A percentile compares a stretch with the other conserved stretches of the same genome.
phyloP scores from a whole-genome alignment of 1,140 invertebrate genomes.

The Pseudomyrmex concolor region DNA sequence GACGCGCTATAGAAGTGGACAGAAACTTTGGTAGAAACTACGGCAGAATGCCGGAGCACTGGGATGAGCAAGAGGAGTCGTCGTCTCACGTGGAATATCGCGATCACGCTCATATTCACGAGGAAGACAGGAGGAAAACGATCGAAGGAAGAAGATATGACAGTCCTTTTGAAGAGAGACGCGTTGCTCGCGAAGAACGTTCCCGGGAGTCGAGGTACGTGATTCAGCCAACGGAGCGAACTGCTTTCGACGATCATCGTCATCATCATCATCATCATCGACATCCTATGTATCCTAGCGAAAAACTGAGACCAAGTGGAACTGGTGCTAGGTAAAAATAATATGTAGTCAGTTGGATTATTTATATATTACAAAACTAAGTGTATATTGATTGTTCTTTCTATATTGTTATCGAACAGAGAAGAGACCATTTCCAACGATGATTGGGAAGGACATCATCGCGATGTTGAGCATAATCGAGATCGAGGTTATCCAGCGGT shows the following conservation, averaged over 20 bases:
- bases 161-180: conserved; percentile 81
- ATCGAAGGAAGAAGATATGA: conserved; percentile 79
- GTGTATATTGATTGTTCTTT: background rate
- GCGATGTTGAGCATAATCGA: conserved; percentile 79
- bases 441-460: conserved; percentile 82
- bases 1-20: conserved; percentile 77
- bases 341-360: background rate
- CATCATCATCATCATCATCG: conserved; percentile 79
- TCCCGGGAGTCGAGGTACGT: conserved; percentile 76
- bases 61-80: conserved; percentile 81
- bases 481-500: conserved; percentile 76
- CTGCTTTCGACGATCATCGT: conserved; percentile 80
- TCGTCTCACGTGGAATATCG: conserved; percentile 76
- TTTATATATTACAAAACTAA: background rate
- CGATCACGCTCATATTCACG: conserved; percentile 78
- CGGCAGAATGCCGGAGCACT: conserved; percentile 79
- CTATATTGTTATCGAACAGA: conserved; percentile 44
- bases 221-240: conserved; percentile 74
- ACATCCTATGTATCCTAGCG: conserved; percentile 79
- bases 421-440: conserved; percentile 79
- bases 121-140: conserved; percentile 80
- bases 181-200: conserved; percentile 78
- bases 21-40: conserved; percentile 80
- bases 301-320: conserved; percentile 74
- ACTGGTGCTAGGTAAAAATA: conserved; percentile 60